Conservation (phyloP, 2,888 invertebrate species). For the Agrilus cyanescens region DNA sequence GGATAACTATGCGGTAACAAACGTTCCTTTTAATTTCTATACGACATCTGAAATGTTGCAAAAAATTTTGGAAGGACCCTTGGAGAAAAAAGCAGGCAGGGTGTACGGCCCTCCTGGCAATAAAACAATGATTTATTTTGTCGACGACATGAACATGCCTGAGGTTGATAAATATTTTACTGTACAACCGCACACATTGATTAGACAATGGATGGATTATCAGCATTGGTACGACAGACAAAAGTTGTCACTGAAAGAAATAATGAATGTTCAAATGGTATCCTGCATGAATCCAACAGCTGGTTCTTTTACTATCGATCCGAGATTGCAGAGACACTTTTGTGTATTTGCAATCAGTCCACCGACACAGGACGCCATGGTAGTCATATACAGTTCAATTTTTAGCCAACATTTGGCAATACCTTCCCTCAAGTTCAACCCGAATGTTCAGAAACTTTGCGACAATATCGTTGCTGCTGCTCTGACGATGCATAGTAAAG, state of each 20-base stretch:
- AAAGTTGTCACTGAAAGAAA: conserved; percentile 78
- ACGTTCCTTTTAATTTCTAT: conserved; percentile 91
- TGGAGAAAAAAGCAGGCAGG: conserved; percentile 91
- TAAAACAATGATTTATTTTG: conserved; percentile 84
- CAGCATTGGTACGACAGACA: conserved; percentile 89
- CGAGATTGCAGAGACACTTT: conserved; percentile 79
- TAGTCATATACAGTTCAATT: conserved; percentile 76
- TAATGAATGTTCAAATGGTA: conserved; percentile 87
- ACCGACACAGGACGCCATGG: conserved; percentile 69
- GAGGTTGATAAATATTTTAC: conserved; percentile 91
- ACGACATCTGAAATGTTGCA: conserved; percentile 89
- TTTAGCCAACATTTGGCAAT: conserved; percentile 61
- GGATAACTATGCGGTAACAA: conserved; percentile 70
- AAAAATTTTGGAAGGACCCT: conserved; percentile 74
- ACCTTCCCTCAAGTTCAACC: conserved; percentile 54
- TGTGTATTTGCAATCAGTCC: conserved; percentile 81
- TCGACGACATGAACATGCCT: conserved; percentile 96
- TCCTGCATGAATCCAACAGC: conserved; percentile 96
- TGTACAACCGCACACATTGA: conserved; percentile 88
- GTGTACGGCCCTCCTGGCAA: conserved; percentile 91
- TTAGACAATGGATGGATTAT: conserved; percentile 88
- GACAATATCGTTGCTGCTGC: conserved; percentile 58
- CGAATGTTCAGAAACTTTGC: conserved; percentile 45
- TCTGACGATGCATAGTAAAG: conserved; percentile 62
- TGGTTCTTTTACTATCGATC: conserved; percentile 88